These are phyloP conservation scores for Apodemia zela DNA, from an alignment of 2,888 invertebrate species.

Conservation along the genomic window DNA sequence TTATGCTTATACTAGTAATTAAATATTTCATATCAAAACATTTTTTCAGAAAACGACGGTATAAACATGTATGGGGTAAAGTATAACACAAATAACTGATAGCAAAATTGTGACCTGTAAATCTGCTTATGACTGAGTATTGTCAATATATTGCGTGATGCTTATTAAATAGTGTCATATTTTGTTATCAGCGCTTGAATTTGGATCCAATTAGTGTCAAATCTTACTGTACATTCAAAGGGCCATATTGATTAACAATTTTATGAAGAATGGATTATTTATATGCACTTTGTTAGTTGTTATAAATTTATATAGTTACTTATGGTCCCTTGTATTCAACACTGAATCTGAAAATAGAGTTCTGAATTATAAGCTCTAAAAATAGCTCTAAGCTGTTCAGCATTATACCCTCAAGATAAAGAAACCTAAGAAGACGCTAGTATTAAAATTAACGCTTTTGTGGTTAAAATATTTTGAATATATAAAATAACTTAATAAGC, in stretches of 20 bases:
- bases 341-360: too few relatives aligned
- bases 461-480: too few relatives aligned
- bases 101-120: constrained; percentile 19
- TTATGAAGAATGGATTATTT: too few relatives aligned
- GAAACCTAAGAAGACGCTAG: neutral
- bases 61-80: constrained; percentile 86
- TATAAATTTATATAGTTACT: too few relatives aligned
- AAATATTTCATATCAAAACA: constrained; percentile 87
- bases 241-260: neutral
- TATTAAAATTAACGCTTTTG: too few relatives aligned
- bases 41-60: constrained; percentile 86
- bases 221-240: neutral
- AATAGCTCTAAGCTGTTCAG: neutral
- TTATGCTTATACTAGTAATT: constrained; percentile 87
- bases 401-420: neutral
- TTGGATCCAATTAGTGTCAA: constrained; percentile 16
- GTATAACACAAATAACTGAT: constrained; percentile 65
- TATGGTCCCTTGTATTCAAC: too few relatives aligned
- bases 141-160: neutral
- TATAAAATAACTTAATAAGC: too few relatives aligned
- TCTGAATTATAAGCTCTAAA: too few relatives aligned
- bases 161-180: constrained; percentile 7
- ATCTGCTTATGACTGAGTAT: neutral
- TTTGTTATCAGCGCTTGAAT: constrained; percentile 15
- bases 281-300: too few relatives aligned